Evolutionary conservation across 2,113 vertebrate genomes (phyloP), one percentile per base, ranked within the genome.

Genomic region (Zootoca vivipara): DNA sequence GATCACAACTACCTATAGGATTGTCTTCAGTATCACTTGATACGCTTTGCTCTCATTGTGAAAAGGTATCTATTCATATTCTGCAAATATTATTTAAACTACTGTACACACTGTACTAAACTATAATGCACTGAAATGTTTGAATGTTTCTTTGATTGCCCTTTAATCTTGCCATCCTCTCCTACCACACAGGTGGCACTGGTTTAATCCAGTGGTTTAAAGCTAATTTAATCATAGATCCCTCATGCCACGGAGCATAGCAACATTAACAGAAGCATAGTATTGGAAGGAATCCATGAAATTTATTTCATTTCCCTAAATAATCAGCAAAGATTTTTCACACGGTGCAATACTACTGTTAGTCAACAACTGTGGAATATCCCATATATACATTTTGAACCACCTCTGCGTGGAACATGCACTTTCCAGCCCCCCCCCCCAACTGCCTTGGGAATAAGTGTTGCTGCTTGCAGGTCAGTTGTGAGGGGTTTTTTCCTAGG

Each of bases 191-290:
- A 3, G 38, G 38, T 38, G 38, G 38, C 38, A 38, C 38, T 46
- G 46, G 46, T 24, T 65, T 78, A 65, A 85, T 77, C 56, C 56
- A 85, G 30, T n/a, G 58, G 28, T 18, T 67, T 65, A 85, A 85
- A 74, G 83, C 38, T 69, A 85, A 85, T 85, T 74, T 85, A 85
- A 85, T 78, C 78, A 65, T 78, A 73, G 33, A 85, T 75, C 56
- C 16, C 72, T 85, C 35, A 40, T 85, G 58, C 38, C 46, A 46
- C 40, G 3, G 83, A 73, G 70, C 35, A 85, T 7, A 85, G 74
- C 73, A 78, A 67, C 58, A 78, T 86, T 46, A 86, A 78, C 74
- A 65, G 85, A 78, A 86, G 40, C 73, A 77, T 28, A 40, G 12
- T 40, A 8, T 18, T 86, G 85, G 56, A 69, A 46, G n/a, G 28